Conservation (phyloP, 2,888 invertebrate genomes). For the Acleris cristana region DNA sequence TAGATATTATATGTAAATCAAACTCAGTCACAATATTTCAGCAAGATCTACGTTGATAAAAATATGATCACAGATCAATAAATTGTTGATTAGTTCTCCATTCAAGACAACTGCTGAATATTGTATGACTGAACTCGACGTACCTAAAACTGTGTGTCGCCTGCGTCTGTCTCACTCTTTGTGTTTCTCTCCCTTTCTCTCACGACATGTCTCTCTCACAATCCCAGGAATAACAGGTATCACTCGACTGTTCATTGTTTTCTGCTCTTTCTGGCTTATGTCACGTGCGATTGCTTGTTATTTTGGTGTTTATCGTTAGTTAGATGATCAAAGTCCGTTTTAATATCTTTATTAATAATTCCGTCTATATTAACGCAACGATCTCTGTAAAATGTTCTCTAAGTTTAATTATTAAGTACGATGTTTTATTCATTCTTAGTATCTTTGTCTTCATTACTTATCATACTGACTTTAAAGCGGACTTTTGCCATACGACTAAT, state of each 20-base stretch:
- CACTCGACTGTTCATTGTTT: slow-evolving; percentile 63
- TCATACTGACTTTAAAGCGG: not conserved
- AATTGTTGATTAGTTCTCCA: not conserved
- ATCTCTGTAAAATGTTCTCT: no score
- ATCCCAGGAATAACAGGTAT: slow-evolving; percentile 83
- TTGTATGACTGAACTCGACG: slow-evolving; percentile 34
- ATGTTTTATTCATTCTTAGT: no score
- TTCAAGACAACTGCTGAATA: slow-evolving; percentile 20
- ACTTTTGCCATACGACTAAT: slow-evolving; percentile 1
- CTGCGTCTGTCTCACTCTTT: slow-evolving; percentile 82
- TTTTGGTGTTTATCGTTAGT: slow-evolving; percentile 46
- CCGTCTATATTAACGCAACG: no score
- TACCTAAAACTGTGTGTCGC: slow-evolving; percentile 63
- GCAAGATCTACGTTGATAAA: slow-evolving; percentile 17
- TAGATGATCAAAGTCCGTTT: slow-evolving; percentile 17
- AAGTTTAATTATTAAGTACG: no score
- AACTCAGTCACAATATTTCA: slow-evolving; percentile 20
- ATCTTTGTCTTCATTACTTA: not conserved
- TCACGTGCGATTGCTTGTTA: slow-evolving; percentile 73
- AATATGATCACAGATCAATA: not conserved
- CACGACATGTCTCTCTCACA: slow-evolving; percentile 82
- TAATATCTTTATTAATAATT: not conserved
- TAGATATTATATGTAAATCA: slow-evolving; percentile 28
- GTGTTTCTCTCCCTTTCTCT: slow-evolving; percentile 82
- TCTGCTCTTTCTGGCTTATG: slow-evolving; percentile 69